Evolutionary conservation across 1,140 invertebrate genomes (phyloP), one percentile per base, ranked within the genome.

Genomic region (Ceratitis capitata): DNA sequence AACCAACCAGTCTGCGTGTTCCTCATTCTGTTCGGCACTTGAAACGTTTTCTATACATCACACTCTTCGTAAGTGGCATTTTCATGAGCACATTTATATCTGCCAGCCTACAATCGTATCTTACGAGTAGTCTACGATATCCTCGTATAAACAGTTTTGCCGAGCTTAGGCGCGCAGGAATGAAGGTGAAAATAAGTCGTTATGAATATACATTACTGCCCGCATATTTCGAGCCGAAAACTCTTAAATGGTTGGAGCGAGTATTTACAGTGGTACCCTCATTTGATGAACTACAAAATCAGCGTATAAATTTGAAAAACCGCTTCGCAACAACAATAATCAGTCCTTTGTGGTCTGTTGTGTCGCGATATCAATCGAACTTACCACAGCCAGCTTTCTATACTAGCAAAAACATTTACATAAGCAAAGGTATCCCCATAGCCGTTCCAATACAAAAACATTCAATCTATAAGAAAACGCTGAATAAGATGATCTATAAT

Each of bases 41-140:
- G 23, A 78, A 42, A 14, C 69, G 39, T 19, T 78, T 42, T n/a
- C 23, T 78, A 14, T 78, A 47, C 45, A 23, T 78, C 4, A 12
- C 14, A 23, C 69, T 78, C 7, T 78, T 47, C 9, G 3, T 78
- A 7, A 45, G 69, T 45, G 69, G 69, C 1, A 78, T 78, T 26
- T 78, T 78, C n/a, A 78, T 78, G 39, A 78, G 69, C n/a, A 78
- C 69, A 12, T 45, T 39, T 6, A 78, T 78, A 45, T 23, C 39
- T 42, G 42, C 39, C 7, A 32, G 39, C 7, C n/a, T 78, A 19
- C 16, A 78, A 10, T 78, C 69, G 1, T 78, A 78, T 78, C 5
- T 12, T 9, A 78, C 69, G 2, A 78, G 69, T 12, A 32, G 29
- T 23, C 69, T 35, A 3, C 16, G 19, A 1, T 23, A 78, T 35